Base-by-base conservation (phyloP, 2,113 vertebrate species). In the Tychaedon coryphoeus region DNA sequence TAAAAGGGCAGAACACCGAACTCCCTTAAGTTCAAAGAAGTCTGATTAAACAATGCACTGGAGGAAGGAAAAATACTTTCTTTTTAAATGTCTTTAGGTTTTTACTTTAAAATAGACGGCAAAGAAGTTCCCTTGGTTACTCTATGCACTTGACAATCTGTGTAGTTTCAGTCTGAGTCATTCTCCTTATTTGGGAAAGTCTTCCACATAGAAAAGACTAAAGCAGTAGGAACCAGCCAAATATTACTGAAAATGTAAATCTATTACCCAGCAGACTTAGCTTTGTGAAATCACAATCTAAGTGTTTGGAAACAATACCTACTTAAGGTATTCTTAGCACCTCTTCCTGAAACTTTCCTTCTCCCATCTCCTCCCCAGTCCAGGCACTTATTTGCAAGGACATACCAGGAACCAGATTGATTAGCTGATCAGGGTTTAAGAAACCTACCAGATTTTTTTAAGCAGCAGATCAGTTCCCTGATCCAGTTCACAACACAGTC, bases 181-280 rank as follows among this genome's bases (percentile, higher is more conserved):
- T 81, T 24, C 72, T 93, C 92, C 93, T 92, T 96, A 96, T 96
- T 90, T 94, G 93, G 88, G 31, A 75, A 95, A 92, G 90, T 80
- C 85, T 90, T 96, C 88, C 82, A 94, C 72, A 70, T 14, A 88
- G 2, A 71, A 81, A 96, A 86, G 38, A 83, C 82, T 80, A 28
- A 88, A 96, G 60, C 66, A 92, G 79, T 67, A 94, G 72, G 71
- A 96, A 95, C 85, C 64, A 90, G 92, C 56, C 93, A 96, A 96
- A 62, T 80, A 77, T 76, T 95, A 95, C 18, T 95, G 75, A 83
- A 96, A 95, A 96, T 48, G 70, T 82, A 88, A 73, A 92, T 85
- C 48, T 62, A 78, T 61, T 80, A 94, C 64, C 75, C 80, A 90
- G 85, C 47, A 87, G 54, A 88, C 71, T 67, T 60, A 50, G 54